Conservation (phyloP, 1,140 invertebrate species). For the Caenorhabditis elegans region WBcel235 BX284605.5:281001-281500, state of each 20-base stretch:
- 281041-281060: no score
- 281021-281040: no score
- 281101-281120: no score
- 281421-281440: no score
- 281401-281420: conserved; percentile 8
- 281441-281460: not conserved
- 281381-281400: conserved; percentile 25
- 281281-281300: not conserved
- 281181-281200: not conserved
- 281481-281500: not conserved
- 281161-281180: no score
- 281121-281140: no score
- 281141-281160: no score
- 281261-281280: not conserved
- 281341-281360: not conserved
- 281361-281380: not conserved
- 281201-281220: not conserved
- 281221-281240: not conserved
- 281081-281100: no score
- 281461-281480: not conserved
- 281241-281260: not conserved
- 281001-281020: no score
- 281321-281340: not conserved
- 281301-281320: conserved; percentile 11
- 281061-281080: no score